phyloP scores from a whole-genome alignment of 92 coral and sea anemone species.

The Metridium senile region DNA sequence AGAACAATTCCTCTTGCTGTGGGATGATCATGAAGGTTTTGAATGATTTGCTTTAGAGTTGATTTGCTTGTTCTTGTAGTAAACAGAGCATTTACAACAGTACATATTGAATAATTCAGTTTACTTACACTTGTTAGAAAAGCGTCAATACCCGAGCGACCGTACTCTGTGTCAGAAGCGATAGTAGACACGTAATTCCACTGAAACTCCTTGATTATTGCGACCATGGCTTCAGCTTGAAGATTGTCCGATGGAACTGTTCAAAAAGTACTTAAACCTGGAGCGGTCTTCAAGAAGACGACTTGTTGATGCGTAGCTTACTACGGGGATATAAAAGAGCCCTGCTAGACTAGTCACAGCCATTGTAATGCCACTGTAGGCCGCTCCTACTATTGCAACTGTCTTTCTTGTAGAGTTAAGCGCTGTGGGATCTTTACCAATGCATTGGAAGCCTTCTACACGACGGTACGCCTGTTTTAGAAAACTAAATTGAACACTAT shows the following conservation, averaged over 20 bases:
- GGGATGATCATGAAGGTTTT: slow-evolving; percentile 40
- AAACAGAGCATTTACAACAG: slow-evolving; percentile 62
- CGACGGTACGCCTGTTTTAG: slow-evolving; percentile 48
- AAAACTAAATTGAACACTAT: slow-evolving; percentile 68
- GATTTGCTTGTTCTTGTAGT: slow-evolving; percentile 59
- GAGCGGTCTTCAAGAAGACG: slow-evolving; percentile 72
- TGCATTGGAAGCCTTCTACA: neutral
- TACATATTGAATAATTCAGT: slow-evolving; percentile 44
- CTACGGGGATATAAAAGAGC: slow-evolving; percentile 79
- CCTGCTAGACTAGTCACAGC: slow-evolving; percentile 79
- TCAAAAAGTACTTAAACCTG: slow-evolving; percentile 75
- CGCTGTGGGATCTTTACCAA: neutral
- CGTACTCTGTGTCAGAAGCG: slow-evolving; percentile 81
- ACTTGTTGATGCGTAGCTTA: slow-evolving; percentile 90
- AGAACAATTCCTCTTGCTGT: slow-evolving; percentile 69
- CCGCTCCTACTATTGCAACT: slow-evolving; percentile 82
- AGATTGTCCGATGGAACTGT: slow-evolving; percentile 82
- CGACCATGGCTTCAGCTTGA: slow-evolving; percentile 72
- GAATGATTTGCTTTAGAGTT: slow-evolving; percentile 28
- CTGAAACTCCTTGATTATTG: slow-evolving; percentile 44
- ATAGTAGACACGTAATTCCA: slow-evolving; percentile 70
- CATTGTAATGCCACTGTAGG: slow-evolving; percentile 80
- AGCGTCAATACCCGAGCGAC: slow-evolving; percentile 76
- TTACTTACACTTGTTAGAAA: slow-evolving; percentile 51
- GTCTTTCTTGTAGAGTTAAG: slow-evolving; percentile 23